Evolutionary conservation across 2,797 vertebrate genomes (phyloP).

Genomic region (Tachyglossus aculeatus): DNA sequence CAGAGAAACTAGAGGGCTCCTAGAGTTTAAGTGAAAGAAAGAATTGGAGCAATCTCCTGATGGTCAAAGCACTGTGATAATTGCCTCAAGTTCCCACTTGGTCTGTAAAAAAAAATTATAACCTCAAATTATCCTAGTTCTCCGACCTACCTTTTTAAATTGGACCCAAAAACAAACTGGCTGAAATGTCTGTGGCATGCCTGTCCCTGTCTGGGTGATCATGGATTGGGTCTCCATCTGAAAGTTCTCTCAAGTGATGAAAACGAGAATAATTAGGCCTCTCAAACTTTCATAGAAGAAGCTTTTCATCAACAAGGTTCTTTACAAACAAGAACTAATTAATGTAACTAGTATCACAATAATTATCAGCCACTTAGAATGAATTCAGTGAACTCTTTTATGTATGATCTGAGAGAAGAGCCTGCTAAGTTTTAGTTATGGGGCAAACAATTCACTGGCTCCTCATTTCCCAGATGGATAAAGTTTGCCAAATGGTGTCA

Average conservation of each 20-base stretch:
- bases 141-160: too few relatives aligned
- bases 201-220: neutral
- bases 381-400: constrained; percentile 28
- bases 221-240: neutral
- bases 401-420: constrained; percentile 30
- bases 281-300: neutral
- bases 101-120: too few relatives aligned
- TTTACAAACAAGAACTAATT: constrained; percentile 40
- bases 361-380: constrained; percentile 51
- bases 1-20: too few relatives aligned
- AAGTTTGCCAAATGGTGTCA: constrained; percentile 36
- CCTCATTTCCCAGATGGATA: constrained; percentile 20
- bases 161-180: too few relatives aligned
- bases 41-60: too few relatives aligned
- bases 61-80: too few relatives aligned
- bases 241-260: constrained; percentile 30
- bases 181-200: too few relatives aligned
- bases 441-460: constrained; percentile 48
- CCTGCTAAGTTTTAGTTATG: constrained; percentile 39
- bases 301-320: neutral
- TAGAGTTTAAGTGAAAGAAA: too few relatives aligned
- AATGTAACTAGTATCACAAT: constrained; percentile 56
- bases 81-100: too few relatives aligned
- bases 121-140: too few relatives aligned
- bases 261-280: constrained; percentile 32